Conservation (phyloP, 2,113 vertebrate species). For the Erinaceus europaeus region DNA sequence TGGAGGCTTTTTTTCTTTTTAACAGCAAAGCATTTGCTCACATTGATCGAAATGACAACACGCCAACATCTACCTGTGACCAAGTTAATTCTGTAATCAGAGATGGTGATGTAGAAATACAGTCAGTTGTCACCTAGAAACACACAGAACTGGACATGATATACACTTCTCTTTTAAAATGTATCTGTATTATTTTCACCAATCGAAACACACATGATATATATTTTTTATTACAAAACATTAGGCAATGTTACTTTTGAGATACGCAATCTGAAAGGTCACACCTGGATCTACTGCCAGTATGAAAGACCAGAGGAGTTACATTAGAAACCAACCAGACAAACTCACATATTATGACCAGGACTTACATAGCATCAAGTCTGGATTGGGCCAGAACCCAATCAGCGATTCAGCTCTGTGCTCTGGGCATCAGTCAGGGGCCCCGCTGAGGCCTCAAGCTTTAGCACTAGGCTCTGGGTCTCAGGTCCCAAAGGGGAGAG, state of each 20-base stretch:
- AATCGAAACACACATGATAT: slow-evolving; percentile 56
- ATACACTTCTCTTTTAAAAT: slow-evolving; percentile 72
- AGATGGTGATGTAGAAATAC: slow-evolving; percentile 31
- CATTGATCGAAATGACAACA: slow-evolving; percentile 6
- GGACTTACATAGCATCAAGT: slow-evolving; percentile 67
- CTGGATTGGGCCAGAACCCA: slow-evolving; percentile 52
- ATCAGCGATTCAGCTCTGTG: background rate
- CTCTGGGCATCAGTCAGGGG: background rate
- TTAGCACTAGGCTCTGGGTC: background rate
- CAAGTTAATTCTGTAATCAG: slow-evolving; percentile 30
- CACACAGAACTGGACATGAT: slow-evolving; percentile 38
- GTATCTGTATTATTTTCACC: slow-evolving; percentile 70
- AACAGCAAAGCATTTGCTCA: background rate
- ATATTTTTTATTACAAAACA: slow-evolving; percentile 70
- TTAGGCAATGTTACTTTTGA: slow-evolving; percentile 72
- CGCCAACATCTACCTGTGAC: background rate
- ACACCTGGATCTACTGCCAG: slow-evolving; percentile 51
- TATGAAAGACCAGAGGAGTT: slow-evolving; percentile 42
- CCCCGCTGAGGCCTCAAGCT: background rate
- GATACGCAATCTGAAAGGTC: slow-evolving; percentile 66
- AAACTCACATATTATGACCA: slow-evolving; percentile 40
- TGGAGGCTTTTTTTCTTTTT: background rate
- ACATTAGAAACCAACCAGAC: slow-evolving; percentile 48
- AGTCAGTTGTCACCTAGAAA: slow-evolving; percentile 32
- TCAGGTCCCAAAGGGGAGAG: background rate